Percentiles rank a stretch among this genome's conserved stretches.
Evolutionary conservation across 53 echinoderm and acorn worm species (phyloP).

Genomic region (Holothuria scabra): DNA sequence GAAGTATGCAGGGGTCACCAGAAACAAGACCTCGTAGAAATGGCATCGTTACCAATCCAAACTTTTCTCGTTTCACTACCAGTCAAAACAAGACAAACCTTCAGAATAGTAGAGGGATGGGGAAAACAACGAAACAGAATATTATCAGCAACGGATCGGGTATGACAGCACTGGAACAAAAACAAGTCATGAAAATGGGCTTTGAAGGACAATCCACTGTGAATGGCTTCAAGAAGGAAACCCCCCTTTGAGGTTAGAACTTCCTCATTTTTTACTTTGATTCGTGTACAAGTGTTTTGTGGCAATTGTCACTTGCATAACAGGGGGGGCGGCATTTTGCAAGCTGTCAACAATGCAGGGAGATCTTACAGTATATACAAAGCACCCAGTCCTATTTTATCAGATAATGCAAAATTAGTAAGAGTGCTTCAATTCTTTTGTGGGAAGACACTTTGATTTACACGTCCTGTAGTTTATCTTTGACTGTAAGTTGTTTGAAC

Average conservation of each 20-base stretch:
- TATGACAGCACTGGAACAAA: constrained; percentile 85
- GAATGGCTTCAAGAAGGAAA: constrained; percentile 99
- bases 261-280: neutral
- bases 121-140: constrained; percentile 63
- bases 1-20: constrained; percentile 74
- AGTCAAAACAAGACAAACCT: constrained; percentile 75
- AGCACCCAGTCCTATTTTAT: too few species aligned
- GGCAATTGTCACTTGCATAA: too few species aligned
- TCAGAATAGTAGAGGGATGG: constrained; percentile 67
- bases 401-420: too few species aligned
- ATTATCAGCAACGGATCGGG: constrained; percentile 71
- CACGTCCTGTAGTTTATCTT: too few species aligned
- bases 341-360: too few species aligned
- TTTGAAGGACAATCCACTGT: constrained; percentile 85
- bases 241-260: constrained; percentile 73
- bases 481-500: too few species aligned
- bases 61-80: constrained; percentile 73
- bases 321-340: too few species aligned
- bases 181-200: constrained; percentile 87
- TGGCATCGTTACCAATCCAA: constrained; percentile 96
- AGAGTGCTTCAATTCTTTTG: too few species aligned
- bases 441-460: too few species aligned
- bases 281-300: too few species aligned
- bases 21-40: constrained; percentile 74
- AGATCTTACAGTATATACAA: too few species aligned